These are phyloP conservation scores for Battus philenor DNA, from an alignment of 1,140 invertebrate species.

Conservation along the genomic window DNA sequence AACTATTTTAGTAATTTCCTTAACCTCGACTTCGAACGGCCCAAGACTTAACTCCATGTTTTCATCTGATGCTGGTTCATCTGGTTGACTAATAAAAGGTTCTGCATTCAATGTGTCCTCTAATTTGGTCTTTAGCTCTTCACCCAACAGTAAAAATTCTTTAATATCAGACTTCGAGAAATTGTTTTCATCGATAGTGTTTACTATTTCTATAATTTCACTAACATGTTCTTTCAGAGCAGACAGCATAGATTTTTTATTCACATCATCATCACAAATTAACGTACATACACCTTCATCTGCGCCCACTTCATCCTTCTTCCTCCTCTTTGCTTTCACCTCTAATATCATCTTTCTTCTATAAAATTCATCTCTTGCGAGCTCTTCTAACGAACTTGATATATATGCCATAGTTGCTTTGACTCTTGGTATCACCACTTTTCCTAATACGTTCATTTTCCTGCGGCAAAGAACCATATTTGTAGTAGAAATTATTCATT, in stretches of 20 bases:
- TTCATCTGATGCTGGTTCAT: background rate
- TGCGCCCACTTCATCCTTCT: constrained; percentile 14
- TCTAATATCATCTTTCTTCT: constrained; percentile 86
- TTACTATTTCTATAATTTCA: constrained; percentile 2
- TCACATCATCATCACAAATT: constrained; percentile 3
- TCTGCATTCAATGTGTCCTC: background rate
- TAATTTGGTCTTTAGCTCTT: constrained; percentile 2
- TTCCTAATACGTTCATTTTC: constrained; percentile 89
- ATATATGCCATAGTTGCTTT: constrained; percentile 86
- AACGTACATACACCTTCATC: constrained; percentile 2
- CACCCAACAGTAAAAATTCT: background rate
- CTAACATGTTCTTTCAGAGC: constrained; percentile 1
- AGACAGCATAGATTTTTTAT: background rate
- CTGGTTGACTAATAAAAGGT: background rate
- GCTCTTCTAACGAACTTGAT: constrained; percentile 86
- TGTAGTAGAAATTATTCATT: constrained; percentile 16
- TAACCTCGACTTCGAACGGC: constrained; percentile 35
- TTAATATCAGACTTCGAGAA: background rate
- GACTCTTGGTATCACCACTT: constrained; percentile 88
- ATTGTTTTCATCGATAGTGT: constrained; percentile 5
- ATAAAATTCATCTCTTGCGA: constrained; percentile 91
- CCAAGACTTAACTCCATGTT: constrained; percentile 29
- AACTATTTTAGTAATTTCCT: constrained; percentile 41
- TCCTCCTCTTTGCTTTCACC: constrained; percentile 69
- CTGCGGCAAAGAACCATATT: constrained; percentile 57